Base-by-base conservation (phyloP, 1,140 invertebrate genomes). In the Harpegnathos saltator region DNA sequence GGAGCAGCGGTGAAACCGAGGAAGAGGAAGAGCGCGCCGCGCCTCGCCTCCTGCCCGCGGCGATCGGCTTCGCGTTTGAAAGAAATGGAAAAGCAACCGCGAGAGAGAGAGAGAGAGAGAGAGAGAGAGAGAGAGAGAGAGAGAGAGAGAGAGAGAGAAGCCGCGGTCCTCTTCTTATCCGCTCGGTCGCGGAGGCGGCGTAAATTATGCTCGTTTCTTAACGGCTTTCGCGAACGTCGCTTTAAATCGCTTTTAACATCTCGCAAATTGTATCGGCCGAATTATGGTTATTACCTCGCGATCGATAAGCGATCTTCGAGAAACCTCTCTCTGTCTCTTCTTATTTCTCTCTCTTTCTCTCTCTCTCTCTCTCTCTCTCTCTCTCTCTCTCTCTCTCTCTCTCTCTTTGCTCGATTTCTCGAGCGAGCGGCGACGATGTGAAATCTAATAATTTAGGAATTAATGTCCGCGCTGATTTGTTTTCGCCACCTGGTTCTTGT, bases 21-120 rank as follows among this genome's bases (percentile, higher is more conserved):
- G 77, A 38, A 69, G 84, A 61, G 59, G 66, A 74, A 86, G 61
- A 24, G 19, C 63, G 62, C 73, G 29, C 63, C 52, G 38, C 85
- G 65, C 74, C 62, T 65, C 11, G 17, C 63, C 56, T 22, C 22
- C 17, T 50, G 75, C 65, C n/a, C 44, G 29, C 54, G 63, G 65
- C 75, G 63, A n/a, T 56, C 75, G n/a, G 63, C 63, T 33, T 59
- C 65, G 75, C 75, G 52, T 71, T 58, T 11, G 7, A 44, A 58
- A 69, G 65, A 80, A 80, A 80, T 69, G 75, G 65, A 80, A 69
- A 80, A 80, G 69, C 58, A 80, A 80, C 65, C 75, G 38, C 65
- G 63, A 80, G n/a, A n/a, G n/a, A n/a, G n/a, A n/a, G n/a, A n/a
- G n/a, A n/a, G n/a, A n/a, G n/a, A n/a, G n/a, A n/a, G n/a, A n/a